These are phyloP conservation scores for Ooceraea biroi DNA, from an alignment of 1,140 invertebrate species.

Conservation along the genomic window DNA sequence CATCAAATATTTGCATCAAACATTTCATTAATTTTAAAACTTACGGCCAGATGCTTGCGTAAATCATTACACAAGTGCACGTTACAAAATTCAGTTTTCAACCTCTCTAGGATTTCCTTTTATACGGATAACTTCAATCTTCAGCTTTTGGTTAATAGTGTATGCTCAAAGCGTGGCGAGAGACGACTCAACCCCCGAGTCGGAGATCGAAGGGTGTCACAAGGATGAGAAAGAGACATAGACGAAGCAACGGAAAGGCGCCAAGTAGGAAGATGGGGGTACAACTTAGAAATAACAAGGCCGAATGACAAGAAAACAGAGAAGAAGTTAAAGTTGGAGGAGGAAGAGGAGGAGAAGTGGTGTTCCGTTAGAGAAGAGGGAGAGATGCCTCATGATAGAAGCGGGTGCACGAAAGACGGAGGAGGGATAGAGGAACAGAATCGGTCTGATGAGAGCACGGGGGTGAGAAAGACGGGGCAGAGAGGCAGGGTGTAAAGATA, in stretches of 20 bases:
- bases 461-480: constrained; percentile 24
- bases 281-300: constrained; percentile 80
- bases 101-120: not conserved
- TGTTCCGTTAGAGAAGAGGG: constrained; percentile 60
- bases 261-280: constrained; percentile 18
- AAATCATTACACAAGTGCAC: not conserved
- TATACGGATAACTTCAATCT: constrained; percentile 44
- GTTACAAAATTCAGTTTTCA: not conserved
- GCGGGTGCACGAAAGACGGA: not conserved
- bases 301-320: constrained; percentile 80
- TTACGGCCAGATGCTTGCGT: not conserved
- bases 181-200: constrained; percentile 53
- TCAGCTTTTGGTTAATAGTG: constrained; percentile 33
- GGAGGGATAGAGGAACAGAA: constrained; percentile 47
- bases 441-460: constrained; percentile 42
- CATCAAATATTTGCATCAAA: too few species aligned
- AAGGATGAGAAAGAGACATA: constrained; percentile 54
- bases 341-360: constrained; percentile 42
- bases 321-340: constrained; percentile 62
- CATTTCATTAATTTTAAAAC: not conserved
- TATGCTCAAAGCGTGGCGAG: constrained; percentile 23
- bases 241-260: constrained; percentile 58
- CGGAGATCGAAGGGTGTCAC: constrained; percentile 65
- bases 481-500: constrained; percentile 79
- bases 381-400: constrained; percentile 42